These are phyloP conservation scores for Pollenia angustigena DNA, from an alignment of 2,888 invertebrate species.

Conservation along the genomic window DNA sequence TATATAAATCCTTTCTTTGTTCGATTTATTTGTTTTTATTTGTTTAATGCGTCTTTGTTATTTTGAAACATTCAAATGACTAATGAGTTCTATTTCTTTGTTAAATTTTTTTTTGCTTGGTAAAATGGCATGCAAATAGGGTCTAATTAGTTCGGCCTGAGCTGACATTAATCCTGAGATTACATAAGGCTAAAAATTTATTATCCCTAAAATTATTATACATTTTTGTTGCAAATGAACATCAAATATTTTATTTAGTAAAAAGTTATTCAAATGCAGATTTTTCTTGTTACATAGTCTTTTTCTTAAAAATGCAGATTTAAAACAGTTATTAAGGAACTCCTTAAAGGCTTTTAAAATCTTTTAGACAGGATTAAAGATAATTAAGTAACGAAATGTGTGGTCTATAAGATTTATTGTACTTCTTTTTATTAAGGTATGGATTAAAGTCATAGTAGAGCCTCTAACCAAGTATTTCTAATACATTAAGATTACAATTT, in stretches of 20 bases:
- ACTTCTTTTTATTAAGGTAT: too few species aligned
- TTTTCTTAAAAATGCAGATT: neutral
- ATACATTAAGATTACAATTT: too few species aligned
- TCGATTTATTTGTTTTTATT: neutral
- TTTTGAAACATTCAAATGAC: conserved; percentile 7
- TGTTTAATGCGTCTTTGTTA: conserved; percentile 31
- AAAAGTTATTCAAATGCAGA: neutral
- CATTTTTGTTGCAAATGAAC: neutral
- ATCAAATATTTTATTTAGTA: neutral
- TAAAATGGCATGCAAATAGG: conserved; percentile 49
- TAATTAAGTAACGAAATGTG: conserved; percentile 53
- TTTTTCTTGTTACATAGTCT: neutral
- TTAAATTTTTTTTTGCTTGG: conserved; percentile 1
- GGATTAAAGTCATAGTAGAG: too few species aligned
- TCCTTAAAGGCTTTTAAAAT: conserved; percentile 6
- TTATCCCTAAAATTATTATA: conserved; percentile 53
- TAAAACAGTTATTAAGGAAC: neutral
- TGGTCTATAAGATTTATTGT: conserved; percentile 33
- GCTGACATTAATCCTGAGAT: conserved; percentile 66
- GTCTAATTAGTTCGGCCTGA: conserved; percentile 59
- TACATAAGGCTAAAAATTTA: conserved; percentile 58
- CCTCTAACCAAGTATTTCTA: too few species aligned
- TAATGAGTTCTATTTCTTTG: conserved; percentile 39
- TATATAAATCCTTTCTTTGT: neutral
- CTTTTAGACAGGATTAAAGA: conserved; percentile 41